Conservation (phyloP, 2,797 vertebrate genomes). For the Choloepus didactylus region DNA sequence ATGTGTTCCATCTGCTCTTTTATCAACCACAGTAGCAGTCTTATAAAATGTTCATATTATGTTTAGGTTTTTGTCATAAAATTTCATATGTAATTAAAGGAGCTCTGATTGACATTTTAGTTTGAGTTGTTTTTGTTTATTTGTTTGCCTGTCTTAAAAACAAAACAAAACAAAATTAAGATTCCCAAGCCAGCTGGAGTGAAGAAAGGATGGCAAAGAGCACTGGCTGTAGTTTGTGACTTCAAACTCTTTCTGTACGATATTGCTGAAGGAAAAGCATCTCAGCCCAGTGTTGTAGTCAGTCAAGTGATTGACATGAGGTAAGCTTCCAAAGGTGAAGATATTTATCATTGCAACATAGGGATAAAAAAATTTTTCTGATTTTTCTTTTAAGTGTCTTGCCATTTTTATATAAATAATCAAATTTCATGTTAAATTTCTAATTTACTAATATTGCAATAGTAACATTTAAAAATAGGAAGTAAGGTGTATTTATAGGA, state of each 20-base stretch:
- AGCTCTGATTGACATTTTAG: neutral
- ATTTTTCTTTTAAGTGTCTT: slow-evolving; percentile 40
- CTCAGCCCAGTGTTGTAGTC: slow-evolving; percentile 94
- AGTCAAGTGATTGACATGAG: slow-evolving; percentile 99
- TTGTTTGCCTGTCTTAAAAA: neutral
- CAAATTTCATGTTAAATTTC: slow-evolving; percentile 42
- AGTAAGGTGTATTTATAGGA: neutral
- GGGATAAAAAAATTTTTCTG: neutral
- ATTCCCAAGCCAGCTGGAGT: slow-evolving; percentile 98
- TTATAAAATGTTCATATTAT: neutral
- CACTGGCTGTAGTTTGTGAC: slow-evolving; percentile 97
- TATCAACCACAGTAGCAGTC: neutral
- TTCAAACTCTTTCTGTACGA: slow-evolving; percentile 99
- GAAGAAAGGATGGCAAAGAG: slow-evolving; percentile 99
- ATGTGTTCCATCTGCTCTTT: neutral
- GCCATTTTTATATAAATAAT: slow-evolving; percentile 31
- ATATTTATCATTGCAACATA: neutral
- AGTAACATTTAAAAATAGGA: neutral
- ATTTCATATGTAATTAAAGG: neutral
- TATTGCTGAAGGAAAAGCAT: slow-evolving; percentile 95
- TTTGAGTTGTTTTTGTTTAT: slow-evolving; percentile 41
- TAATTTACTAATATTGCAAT: neutral
- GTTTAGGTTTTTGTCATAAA: neutral
- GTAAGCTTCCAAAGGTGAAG: slow-evolving; percentile 86
- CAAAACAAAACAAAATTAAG: slow-evolving; percentile 84